Conservation (phyloP, 2,888 invertebrate species). For the Hydraecia micacea region DNA sequence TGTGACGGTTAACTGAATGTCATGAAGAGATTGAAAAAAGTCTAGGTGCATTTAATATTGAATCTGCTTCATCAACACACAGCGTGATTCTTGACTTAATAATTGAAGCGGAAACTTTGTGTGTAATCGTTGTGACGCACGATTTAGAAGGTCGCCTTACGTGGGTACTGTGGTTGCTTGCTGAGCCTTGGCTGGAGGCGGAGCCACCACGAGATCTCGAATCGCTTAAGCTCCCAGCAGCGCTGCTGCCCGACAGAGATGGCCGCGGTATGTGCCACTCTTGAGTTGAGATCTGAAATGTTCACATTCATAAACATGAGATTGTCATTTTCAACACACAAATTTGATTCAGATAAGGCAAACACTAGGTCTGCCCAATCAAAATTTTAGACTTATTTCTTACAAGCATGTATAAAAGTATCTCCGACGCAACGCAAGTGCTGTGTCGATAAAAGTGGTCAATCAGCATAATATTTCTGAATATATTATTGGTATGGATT, state of each 20-base stretch:
- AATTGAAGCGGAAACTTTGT: slow-evolving; percentile 64
- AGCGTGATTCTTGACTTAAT: slow-evolving; percentile 56
- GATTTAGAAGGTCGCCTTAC: slow-evolving; percentile 87
- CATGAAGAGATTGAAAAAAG: slow-evolving; percentile 36
- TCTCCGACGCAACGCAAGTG: background rate
- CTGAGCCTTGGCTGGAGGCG: slow-evolving; percentile 91
- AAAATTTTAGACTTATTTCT: background rate
- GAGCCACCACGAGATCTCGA: slow-evolving; percentile 90
- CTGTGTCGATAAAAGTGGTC: background rate
- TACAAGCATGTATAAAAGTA: background rate
- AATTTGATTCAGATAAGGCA: background rate
- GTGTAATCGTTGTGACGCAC: slow-evolving; percentile 64
- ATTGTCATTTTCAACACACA: background rate
- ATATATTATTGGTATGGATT: background rate
- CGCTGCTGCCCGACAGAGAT: slow-evolving; percentile 91
- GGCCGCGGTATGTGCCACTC: slow-evolving; percentile 96
- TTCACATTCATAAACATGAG: slow-evolving; percentile 33
- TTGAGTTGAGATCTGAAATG: slow-evolving; percentile 82
- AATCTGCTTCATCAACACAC: slow-evolving; percentile 42
- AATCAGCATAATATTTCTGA: background rate
- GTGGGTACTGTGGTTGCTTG: slow-evolving; percentile 94
- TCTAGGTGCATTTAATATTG: slow-evolving; percentile 46
- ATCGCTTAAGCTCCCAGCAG: slow-evolving; percentile 81
- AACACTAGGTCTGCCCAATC: background rate
- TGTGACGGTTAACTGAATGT: slow-evolving; percentile 36